Evolutionary conservation across 2,797 vertebrate species (phyloP).

Genomic region (Acrossocheilus fasciatus): DNA sequence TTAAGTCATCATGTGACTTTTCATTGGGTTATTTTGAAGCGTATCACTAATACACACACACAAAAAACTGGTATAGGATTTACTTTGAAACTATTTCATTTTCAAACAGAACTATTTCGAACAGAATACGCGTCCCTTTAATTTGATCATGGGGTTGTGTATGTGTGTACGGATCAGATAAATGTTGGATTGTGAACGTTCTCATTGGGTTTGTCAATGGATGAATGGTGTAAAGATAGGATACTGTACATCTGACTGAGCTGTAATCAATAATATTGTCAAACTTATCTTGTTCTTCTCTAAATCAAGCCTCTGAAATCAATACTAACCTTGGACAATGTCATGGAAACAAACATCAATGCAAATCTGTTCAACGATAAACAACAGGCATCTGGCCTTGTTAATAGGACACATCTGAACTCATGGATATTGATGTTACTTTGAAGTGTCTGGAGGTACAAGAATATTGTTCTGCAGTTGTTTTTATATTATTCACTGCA

Average conservation of each 20-base stretch:
- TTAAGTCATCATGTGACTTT: neutral
- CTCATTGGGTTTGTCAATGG: conserved; percentile 38
- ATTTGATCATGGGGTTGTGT: conserved; percentile 7
- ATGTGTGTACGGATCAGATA: neutral
- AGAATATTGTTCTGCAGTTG: neutral
- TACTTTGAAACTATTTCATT: too few species aligned
- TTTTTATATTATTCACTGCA: conserved; percentile 9
- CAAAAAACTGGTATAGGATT: too few species aligned
- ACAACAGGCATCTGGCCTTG: conserved; percentile 35
- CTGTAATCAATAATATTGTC: conserved; percentile 52
- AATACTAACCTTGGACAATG: conserved; percentile 62
- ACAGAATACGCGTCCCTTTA: neutral
- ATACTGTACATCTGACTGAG: conserved; percentile 46
- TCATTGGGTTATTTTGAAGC: neutral
- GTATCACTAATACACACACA: neutral
- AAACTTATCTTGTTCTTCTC: conserved; percentile 62
- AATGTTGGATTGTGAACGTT: conserved; percentile 4
- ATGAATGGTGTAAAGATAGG: conserved; percentile 21
- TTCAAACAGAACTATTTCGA: neutral
- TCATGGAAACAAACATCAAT: conserved; percentile 58
- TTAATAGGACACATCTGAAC: conserved; percentile 26
- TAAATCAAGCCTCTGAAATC: conserved; percentile 60
- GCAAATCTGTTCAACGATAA: conserved; percentile 47
- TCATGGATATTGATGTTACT: conserved; percentile 15
- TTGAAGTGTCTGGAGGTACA: conserved; percentile 50